Evolutionary conservation across 2,113 vertebrate species (phyloP).

Genomic region (Mugil cephalus): DNA sequence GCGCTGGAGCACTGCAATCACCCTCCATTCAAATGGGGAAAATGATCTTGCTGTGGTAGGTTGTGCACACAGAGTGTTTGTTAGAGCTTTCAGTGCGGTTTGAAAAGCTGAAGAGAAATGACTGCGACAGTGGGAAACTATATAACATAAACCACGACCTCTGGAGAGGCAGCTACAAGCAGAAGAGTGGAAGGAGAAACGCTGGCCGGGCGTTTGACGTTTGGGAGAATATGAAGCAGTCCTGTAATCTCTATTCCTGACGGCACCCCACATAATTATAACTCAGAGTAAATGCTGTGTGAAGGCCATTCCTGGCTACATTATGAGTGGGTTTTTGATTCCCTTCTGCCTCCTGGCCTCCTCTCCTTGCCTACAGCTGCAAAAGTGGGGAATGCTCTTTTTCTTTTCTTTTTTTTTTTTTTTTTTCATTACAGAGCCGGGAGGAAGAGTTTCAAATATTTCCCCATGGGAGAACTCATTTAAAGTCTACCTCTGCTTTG

Average conservation of each 20-base stretch:
- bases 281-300: constrained; percentile 62
- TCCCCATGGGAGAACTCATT: constrained; percentile 74
- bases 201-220: constrained; percentile 29
- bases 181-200: constrained; percentile 46
- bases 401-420: neutral
- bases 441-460: constrained; percentile 77
- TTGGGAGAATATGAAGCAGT: constrained; percentile 52
- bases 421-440: constrained; percentile 66
- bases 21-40: constrained; percentile 41
- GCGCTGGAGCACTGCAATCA: constrained; percentile 13
- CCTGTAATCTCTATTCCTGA: constrained; percentile 70
- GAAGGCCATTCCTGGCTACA: constrained; percentile 70
- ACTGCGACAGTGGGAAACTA: constrained; percentile 47
- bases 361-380: constrained; percentile 64
- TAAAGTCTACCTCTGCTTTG: constrained; percentile 71
- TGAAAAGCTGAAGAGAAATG: constrained; percentile 38
- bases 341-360: constrained; percentile 57
- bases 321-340: constrained; percentile 64
- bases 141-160: constrained; percentile 60
- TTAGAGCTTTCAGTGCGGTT: constrained; percentile 42
- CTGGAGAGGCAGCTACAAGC: constrained; percentile 41
- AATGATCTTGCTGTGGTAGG: constrained; percentile 26
- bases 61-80: constrained; percentile 37
- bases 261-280: constrained; percentile 79
- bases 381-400: constrained; percentile 38